These are phyloP conservation scores for Pungitius pungitius DNA, from an alignment of 2,113 vertebrate species.

Conservation along the genomic window DNA sequence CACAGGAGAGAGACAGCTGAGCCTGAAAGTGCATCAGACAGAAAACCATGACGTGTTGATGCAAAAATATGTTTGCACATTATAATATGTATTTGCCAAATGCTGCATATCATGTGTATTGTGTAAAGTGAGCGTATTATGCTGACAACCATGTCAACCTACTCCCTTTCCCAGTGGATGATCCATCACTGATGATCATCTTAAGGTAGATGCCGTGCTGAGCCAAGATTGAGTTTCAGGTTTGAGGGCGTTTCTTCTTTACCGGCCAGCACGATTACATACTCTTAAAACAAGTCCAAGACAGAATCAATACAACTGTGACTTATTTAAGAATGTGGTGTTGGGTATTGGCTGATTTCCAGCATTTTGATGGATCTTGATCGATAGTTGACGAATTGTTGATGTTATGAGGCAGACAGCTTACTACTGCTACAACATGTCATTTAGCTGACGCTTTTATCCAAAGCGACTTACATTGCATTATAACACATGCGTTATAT, in stretches of 20 bases:
- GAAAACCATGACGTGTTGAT: slow-evolving; percentile 25
- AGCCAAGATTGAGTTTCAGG: slow-evolving; percentile 50
- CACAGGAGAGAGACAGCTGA: slow-evolving; percentile 5
- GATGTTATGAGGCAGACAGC: background rate
- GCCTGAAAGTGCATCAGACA: background rate
- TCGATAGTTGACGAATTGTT: slow-evolving; percentile 12
- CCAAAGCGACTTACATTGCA: too few relatives aligned
- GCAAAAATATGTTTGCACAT: slow-evolving; percentile 3
- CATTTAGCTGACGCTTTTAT: too few relatives aligned
- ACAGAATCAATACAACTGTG: slow-evolving; percentile 19
- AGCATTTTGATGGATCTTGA: slow-evolving; percentile 20
- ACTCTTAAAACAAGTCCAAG: slow-evolving; percentile 14
- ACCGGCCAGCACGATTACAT: slow-evolving; percentile 38
- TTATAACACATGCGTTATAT: too few relatives aligned
- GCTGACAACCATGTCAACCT: slow-evolving; percentile 46
- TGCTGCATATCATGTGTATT: slow-evolving; percentile 5
- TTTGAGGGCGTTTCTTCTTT: slow-evolving; percentile 57
- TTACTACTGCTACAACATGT: too few relatives aligned
- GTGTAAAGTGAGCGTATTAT: slow-evolving; percentile 21
- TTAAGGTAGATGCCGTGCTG: slow-evolving; percentile 3
- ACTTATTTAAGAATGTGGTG: slow-evolving; percentile 42
- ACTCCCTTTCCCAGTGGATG: slow-evolving; percentile 42
- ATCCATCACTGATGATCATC: slow-evolving; percentile 49
- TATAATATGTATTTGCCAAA: slow-evolving; percentile 23
- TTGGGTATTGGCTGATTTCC: slow-evolving; percentile 45